Evolutionary conservation across 92 coral and sea anemone species (phyloP).

Genomic region (Virgularia gustaviana): DNA sequence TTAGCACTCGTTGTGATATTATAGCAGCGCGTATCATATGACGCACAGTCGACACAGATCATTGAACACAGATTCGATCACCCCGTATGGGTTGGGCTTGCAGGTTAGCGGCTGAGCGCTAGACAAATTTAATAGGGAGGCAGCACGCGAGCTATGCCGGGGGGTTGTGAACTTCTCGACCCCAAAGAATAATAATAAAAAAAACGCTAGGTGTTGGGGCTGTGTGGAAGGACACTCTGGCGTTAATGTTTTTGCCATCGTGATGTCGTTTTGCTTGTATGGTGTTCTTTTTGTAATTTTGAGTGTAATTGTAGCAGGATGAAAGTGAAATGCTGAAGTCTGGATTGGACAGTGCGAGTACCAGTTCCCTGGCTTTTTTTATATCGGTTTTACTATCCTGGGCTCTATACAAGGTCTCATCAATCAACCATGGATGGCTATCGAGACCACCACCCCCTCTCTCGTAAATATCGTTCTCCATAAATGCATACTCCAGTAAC

Average conservation of each 20-base stretch:
- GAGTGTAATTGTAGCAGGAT: slow-evolving; percentile 48
- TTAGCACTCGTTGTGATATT: no score
- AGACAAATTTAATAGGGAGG: no score
- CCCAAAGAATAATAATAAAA: no score
- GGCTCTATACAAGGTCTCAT: neutral
- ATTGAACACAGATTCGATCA: no score
- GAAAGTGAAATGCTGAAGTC: neutral
- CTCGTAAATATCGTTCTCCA: neutral
- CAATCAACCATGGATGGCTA: neutral
- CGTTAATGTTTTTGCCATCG: slow-evolving; percentile 49
- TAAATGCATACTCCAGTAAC: neutral
- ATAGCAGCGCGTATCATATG: no score
- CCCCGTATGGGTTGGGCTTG: no score
- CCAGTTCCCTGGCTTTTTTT: neutral
- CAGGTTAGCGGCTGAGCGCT: no score
- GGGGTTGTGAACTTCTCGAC: no score
- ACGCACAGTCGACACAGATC: no score
- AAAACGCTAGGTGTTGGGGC: no score
- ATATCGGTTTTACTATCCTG: no score
- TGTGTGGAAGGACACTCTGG: slow-evolving; percentile 47
- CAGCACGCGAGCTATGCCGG: no score
- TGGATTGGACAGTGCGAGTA: neutral
- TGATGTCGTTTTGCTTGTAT: slow-evolving; percentile 54
- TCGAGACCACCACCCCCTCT: neutral
- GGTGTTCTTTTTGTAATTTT: slow-evolving; percentile 47